These are phyloP conservation scores for Dasypogon diadema DNA, from an alignment of 2,888 invertebrate species.

Conservation along the genomic window DNA sequence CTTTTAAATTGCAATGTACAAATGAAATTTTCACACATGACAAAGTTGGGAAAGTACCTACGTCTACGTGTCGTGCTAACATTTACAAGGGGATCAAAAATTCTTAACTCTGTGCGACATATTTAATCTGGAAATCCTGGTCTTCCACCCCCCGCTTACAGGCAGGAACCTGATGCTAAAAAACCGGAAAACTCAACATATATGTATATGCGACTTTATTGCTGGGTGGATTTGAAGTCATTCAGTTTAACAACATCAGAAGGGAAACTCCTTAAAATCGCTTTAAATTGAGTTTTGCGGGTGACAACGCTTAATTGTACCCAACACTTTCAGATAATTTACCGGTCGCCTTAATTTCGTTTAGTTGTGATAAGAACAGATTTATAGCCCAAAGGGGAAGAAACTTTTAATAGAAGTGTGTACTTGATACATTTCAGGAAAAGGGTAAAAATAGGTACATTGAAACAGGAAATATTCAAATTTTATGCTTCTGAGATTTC, in stretches of 20 bases:
- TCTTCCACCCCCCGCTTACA: not conserved
- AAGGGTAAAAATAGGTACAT: no score
- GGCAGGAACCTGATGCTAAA: conserved; percentile 23
- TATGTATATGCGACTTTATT: no score
- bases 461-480: no score
- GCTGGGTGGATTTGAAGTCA: not conserved
- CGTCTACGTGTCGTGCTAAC: not conserved
- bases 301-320: conserved; percentile 42
- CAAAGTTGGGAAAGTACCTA: not conserved
- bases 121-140: not conserved
- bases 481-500: no score
- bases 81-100: conserved; percentile 10
- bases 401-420: no score
- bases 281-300: conserved; percentile 45
- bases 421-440: no score
- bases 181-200: conserved; percentile 29
- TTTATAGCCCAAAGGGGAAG: not conserved
- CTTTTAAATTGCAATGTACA: not conserved
- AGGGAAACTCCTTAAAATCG: conserved; percentile 1
- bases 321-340: conserved; percentile 37
- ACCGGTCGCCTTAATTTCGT: conserved; percentile 29
- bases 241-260: not conserved
- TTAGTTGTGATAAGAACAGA: conserved; percentile 30
- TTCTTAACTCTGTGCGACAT: conserved; percentile 36
- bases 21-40: conserved; percentile 15